Base-by-base conservation (phyloP, 2,797 vertebrate genomes). In the Salarias fasciatus region DNA sequence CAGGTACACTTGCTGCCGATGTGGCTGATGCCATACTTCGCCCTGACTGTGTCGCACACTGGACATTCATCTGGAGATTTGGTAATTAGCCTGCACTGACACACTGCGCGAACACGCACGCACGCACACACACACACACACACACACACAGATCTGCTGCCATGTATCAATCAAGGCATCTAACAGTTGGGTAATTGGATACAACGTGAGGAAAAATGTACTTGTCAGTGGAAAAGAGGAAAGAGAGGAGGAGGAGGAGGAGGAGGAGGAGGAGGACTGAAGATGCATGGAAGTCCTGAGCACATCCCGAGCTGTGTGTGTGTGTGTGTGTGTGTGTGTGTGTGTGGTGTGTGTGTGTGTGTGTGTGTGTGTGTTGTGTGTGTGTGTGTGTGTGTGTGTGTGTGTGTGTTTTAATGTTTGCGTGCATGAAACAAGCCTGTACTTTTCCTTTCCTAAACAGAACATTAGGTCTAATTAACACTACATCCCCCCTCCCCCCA, bases 141-240 rank as follows among this genome's bases (percentile, higher is more conserved):
- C 28, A 53, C 35, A 61, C 50, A 57, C 56, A 54, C 15, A 38
- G 3, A 68, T 56, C 45, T 45, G 15, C 54, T 48, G 13, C 64
- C 40, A 48, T 76, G 63, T 80, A 83, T 86, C 83, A 80, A 83
- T 86, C 76, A 84, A 74, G 43, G 55, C 75, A 82, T 82, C 50
- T 83, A 88, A 75, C 78, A 84, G 69, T 78, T 77, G 52, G 73
- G 63, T 87, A 87, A 83, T 82, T 89, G 85, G 82, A 79, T 49
- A 83, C 76, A 75, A 35, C n/a, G 11, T 55, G 33, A 80, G 72
- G 72, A 77, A 78, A 79, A 80, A 83, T 80, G 63, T 69, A 62
- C 63, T 58, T 71, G 72, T 84, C 80, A 77, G 57, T 69, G 28
- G 38, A 43, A 50, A 40, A 77, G 51, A 56, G 13, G 57, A 73